Conservation (phyloP, 2,888 invertebrate genomes). For the Microctonus hyperodae region DNA sequence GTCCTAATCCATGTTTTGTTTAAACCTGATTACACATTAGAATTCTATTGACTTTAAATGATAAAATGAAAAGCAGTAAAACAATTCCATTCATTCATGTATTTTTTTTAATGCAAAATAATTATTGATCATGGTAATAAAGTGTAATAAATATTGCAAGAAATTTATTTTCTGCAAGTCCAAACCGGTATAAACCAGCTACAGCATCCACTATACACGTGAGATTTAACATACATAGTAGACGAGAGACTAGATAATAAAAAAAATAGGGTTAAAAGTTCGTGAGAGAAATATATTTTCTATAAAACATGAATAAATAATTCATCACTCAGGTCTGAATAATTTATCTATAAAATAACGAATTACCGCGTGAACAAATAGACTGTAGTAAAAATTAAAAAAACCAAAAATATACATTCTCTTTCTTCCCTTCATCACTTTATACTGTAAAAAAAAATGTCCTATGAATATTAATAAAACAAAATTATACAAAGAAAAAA, state of each 20-base stretch:
- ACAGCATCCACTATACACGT: slow-evolving; percentile 10
- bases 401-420: too few relatives aligned
- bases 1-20: not conserved
- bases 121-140: not conserved
- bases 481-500: too few relatives aligned
- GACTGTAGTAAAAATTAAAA: too few relatives aligned
- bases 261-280: slow-evolving; percentile 30
- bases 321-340: too few relatives aligned
- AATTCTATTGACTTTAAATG: not conserved
- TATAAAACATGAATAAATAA: too few relatives aligned
- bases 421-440: too few relatives aligned
- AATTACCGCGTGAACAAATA: too few relatives aligned
- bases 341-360: too few relatives aligned
- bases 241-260: slow-evolving; percentile 11
- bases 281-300: slow-evolving; percentile 33
- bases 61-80: too few relatives aligned
- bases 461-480: too few relatives aligned
- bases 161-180: not conserved
- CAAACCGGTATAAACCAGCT: not conserved
- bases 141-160: not conserved
- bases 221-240: not conserved
- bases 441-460: too few relatives aligned
- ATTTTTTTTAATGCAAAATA: not conserved
- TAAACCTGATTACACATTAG: not conserved
- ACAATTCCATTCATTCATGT: too few relatives aligned